Evolutionary conservation across 2,113 vertebrate species (phyloP), one percentile per base, ranked within the genome.

Genomic region (Lampris incognitus): DNA sequence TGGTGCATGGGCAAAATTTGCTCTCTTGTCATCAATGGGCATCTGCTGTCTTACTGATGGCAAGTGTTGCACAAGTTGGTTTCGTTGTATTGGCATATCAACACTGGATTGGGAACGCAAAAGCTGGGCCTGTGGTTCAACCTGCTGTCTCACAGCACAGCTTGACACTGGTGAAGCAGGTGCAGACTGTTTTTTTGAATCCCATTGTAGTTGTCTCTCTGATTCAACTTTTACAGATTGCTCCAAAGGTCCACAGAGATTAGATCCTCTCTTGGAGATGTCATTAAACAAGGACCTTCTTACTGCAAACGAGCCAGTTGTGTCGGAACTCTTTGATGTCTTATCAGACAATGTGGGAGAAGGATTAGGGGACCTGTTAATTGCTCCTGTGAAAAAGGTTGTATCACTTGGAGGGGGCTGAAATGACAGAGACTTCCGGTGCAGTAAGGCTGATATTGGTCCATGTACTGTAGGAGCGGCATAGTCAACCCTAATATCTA

Each of bases 351-450:
- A 62, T 50, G 82, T 58, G 56, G 50, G 7, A 59, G 73, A 62
- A 1, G 2, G 13, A 69, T 73, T 83, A 66, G 86, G 61, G n/a
- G 79, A 73, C 52, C 94, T 81, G 66, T 92, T 89, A 62, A 87
- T 39, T 52, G 90, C 81, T n/a, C 79, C 89, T 88, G 94, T 95
- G 61, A 92, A 86, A 57, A 94, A 81, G 0, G 83, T 90, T 13
- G 83, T 36, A 46, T 72, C 58, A 78, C 75, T 52, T 39, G 87
- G 88, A 56, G 72, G 89, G 39, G 74, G 87, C 13, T 78, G 46
- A 54, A 48, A 48, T 38, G 57, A 50, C 67, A 52, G 3, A 56
- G 68, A 64, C 4, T 6, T 59, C 61, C 50, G 64, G 0, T 5
- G 11, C 37, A 62, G 81, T 36, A 5, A 38, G 58, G 48, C 56